A percentile compares a stretch with the other conserved stretches of the same genome.
phyloP scores from a whole-genome alignment of 1,140 invertebrate genomes.

The Vollenhovia emeryi region DNA sequence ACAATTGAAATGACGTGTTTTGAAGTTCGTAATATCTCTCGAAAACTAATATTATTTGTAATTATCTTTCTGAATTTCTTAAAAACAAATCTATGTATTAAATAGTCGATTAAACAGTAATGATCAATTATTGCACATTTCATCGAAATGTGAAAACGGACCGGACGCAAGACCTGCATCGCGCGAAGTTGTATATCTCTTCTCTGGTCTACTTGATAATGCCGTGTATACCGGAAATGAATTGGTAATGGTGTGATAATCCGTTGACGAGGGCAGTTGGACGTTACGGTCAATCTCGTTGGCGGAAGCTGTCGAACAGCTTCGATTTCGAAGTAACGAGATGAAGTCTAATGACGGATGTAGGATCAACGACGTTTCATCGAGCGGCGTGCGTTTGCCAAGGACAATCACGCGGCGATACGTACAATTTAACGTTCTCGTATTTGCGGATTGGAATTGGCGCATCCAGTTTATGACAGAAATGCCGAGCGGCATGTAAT shows the following conservation, averaged over 20 bases:
- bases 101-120: neutral
- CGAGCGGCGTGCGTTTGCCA: constrained; percentile 17
- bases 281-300: constrained; percentile 39
- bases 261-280: constrained; percentile 33
- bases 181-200: neutral
- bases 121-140: neutral
- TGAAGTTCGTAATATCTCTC: neutral
- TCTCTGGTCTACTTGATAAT: constrained; percentile 13
- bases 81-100: neutral
- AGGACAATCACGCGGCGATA: constrained; percentile 33
- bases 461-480: constrained; percentile 50
- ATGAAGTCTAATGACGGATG: constrained; percentile 38
- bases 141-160: neutral
- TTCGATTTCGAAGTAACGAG: constrained; percentile 46
- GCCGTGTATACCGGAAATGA: constrained; percentile 17
- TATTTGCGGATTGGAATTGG: constrained; percentile 47
- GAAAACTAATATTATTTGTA: neutral
- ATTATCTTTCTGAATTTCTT: neutral
- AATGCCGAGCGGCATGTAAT: constrained; percentile 37
- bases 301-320: constrained; percentile 19
- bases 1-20: too few species aligned
- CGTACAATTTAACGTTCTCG: constrained; percentile 45
- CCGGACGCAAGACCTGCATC: neutral
- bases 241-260: constrained; percentile 46
- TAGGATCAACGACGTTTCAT: constrained; percentile 13